Conservation (phyloP, 1,140 invertebrate species). For the Wiebesia pumilae region DNA sequence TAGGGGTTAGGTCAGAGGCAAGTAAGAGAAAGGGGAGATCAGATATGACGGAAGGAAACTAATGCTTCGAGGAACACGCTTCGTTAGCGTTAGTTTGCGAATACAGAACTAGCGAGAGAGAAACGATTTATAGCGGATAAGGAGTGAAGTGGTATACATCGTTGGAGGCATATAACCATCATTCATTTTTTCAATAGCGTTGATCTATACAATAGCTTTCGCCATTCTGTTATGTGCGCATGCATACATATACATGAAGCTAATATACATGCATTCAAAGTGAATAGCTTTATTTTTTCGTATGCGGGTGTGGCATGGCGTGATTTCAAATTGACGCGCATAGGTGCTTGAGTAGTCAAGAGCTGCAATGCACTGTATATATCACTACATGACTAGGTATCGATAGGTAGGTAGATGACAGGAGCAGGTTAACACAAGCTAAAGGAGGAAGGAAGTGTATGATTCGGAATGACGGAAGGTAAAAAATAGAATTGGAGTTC, state of each 20-base stretch:
- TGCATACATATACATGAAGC: background rate
- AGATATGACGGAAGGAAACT: conserved; percentile 53
- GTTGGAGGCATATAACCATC: conserved; percentile 68
- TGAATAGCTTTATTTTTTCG: conserved; percentile 68
- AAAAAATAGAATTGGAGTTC: background rate
- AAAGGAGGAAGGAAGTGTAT: background rate
- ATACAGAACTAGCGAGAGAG: conserved; percentile 12
- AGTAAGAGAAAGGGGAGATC: background rate
- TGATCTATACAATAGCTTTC: conserved; percentile 63
- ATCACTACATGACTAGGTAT: background rate
- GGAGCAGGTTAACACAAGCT: background rate
- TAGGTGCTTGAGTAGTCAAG: background rate
- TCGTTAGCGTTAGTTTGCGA: conserved; percentile 6
- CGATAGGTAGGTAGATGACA: conserved; percentile 5
- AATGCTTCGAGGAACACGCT: conserved; percentile 43
- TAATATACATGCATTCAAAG: conserved; percentile 41
- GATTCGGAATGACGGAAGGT: background rate
- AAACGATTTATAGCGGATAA: conserved; percentile 67
- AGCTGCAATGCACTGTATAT: background rate
- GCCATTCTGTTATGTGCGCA: conserved; percentile 42
- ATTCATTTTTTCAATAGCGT: conserved; percentile 70
- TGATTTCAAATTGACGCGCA: conserved; percentile 60
- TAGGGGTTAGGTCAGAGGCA: background rate
- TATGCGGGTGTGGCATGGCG: conserved; percentile 54
- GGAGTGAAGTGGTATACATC: conserved; percentile 56